phyloP scores from a whole-genome alignment of 2,113 vertebrate genomes.

The Pseudolaguvia tuberculata region DNA sequence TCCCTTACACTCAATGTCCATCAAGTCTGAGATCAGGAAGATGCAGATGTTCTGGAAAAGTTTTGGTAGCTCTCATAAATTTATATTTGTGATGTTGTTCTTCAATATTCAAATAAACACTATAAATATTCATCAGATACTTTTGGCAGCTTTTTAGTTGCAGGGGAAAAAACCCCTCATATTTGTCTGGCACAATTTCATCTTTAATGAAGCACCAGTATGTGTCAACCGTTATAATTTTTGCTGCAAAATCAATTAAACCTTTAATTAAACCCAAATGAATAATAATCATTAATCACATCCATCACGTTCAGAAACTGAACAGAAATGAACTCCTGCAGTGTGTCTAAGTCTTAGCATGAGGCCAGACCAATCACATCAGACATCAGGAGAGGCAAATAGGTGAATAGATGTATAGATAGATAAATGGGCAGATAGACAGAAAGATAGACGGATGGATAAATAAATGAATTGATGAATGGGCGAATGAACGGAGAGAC shows the following conservation, averaged over 20 bases:
- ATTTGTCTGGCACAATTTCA: neutral
- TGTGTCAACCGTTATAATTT: slow-evolving; percentile 43
- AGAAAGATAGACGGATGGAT: too few species aligned
- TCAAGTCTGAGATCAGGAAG: neutral
- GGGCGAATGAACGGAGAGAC: too few species aligned
- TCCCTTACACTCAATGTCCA: too few species aligned
- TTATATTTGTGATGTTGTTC: slow-evolving; percentile 8
- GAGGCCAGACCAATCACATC: slow-evolving; percentile 40
- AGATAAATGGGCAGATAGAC: too few species aligned
- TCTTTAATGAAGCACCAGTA: slow-evolving; percentile 19
- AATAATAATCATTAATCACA: slow-evolving; percentile 50
- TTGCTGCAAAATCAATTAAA: slow-evolving; percentile 47
- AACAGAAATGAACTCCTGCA: slow-evolving; percentile 47
- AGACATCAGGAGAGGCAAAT: neutral
- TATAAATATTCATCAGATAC: slow-evolving; percentile 9
- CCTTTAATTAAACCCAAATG: slow-evolving; percentile 51
- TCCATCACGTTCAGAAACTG: slow-evolving; percentile 48
- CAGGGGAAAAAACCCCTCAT: neutral
- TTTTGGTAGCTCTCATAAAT: neutral
- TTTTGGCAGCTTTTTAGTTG: slow-evolving; percentile 11
- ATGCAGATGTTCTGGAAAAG: neutral
- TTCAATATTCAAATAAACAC: slow-evolving; percentile 18
- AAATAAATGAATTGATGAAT: too few species aligned
- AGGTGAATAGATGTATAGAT: too few species aligned
- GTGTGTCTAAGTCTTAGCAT: slow-evolving; percentile 40